These are phyloP conservation scores for Tetragnatha montana DNA, from an alignment of 2,888 invertebrate genomes.

Conservation along the genomic window DNA sequence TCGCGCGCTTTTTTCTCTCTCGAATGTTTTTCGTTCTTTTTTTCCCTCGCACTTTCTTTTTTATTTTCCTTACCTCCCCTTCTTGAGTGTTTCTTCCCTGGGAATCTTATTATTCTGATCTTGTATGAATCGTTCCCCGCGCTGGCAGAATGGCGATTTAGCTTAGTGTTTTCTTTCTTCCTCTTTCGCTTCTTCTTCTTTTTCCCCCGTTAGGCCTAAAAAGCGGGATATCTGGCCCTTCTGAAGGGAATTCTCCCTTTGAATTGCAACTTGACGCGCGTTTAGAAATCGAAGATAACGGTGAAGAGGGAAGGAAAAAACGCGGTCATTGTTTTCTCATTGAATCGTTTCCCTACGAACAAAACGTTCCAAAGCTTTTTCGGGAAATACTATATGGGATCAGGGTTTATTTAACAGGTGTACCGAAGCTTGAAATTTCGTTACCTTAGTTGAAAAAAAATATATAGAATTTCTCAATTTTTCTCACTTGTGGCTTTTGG, in stretches of 20 bases:
- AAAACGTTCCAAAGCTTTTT: background rate
- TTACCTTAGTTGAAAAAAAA: too few species aligned
- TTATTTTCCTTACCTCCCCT: conserved; percentile 22
- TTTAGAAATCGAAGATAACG: conserved; percentile 15
- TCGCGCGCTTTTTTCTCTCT: conserved; percentile 38
- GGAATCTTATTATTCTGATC: conserved; percentile 68
- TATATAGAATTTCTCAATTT: too few species aligned
- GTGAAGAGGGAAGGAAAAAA: background rate
- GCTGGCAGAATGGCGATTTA: conserved; percentile 62
- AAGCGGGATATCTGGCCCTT: background rate
- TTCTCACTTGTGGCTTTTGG: too few species aligned
- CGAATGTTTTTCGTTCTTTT: conserved; percentile 14
- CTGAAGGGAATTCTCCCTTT: conserved; percentile 8
- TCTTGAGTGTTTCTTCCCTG: conserved; percentile 59
- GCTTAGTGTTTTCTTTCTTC: conserved; percentile 44
- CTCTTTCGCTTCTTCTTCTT: conserved; percentile 15
- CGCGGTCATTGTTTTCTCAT: conserved; percentile 20
- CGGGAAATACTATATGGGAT: background rate
- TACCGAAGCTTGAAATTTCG: background rate
- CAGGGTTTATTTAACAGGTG: background rate
- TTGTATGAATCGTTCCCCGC: conserved; percentile 60
- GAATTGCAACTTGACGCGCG: conserved; percentile 32
- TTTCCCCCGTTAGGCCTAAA: conserved; percentile 15
- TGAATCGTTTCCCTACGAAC: background rate
- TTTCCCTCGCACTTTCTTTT: conserved; percentile 1